Evolutionary conservation across 2,113 vertebrate species (phyloP).

Genomic region (Thomomys bottae): DNA sequence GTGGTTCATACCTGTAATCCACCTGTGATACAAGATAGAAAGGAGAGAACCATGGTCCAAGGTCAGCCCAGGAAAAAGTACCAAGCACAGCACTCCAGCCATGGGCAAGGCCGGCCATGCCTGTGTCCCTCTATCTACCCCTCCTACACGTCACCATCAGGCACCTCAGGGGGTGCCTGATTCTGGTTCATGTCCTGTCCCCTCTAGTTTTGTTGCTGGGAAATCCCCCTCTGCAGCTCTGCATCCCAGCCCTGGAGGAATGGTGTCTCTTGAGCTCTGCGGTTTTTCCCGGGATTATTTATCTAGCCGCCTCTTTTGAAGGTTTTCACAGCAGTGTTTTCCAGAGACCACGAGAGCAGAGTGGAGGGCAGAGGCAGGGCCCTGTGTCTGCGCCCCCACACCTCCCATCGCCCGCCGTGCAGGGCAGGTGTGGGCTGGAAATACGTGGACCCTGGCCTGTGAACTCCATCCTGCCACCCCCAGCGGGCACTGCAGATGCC

Average conservation of each 20-base stretch:
- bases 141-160: neutral
- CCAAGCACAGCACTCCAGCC: rapidly evolving
- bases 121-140: neutral
- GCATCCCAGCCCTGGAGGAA: conserved; percentile 8
- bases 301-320: conserved; percentile 73
- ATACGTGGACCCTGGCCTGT: neutral
- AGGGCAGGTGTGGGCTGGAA: too few species aligned
- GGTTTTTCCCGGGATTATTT: conserved; percentile 74
- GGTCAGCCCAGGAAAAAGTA: too few species aligned
- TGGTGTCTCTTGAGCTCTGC: conserved; percentile 64
- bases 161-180: neutral
- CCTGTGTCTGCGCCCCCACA: neutral
- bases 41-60: too few species aligned
- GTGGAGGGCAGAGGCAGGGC: neutral
- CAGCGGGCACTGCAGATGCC: neutral
- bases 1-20: neutral
- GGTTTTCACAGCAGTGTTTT: conserved; percentile 45
- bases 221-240: conserved; percentile 32
- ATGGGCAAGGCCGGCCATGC: rapidly evolving
- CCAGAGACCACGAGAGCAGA: neutral
- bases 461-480: neutral
- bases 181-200: neutral
- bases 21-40: neutral
- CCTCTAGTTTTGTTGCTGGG: neutral
- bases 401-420: neutral